These are phyloP conservation scores for Ophiothrix spiculata DNA, from an alignment of 35 echinoderm and acorn worm species.

Conservation along the genomic window DNA sequence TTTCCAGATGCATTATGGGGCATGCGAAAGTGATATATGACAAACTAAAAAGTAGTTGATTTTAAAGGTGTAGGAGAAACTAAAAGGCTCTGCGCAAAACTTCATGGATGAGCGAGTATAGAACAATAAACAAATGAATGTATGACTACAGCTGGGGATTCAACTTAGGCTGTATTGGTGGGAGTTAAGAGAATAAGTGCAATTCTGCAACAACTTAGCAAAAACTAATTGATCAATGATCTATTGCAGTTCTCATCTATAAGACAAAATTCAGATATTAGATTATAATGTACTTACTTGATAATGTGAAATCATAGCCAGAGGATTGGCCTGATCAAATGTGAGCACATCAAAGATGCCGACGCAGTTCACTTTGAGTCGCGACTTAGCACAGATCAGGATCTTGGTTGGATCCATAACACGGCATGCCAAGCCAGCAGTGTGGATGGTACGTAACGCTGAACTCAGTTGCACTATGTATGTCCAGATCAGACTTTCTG, in stretches of 20 bases:
- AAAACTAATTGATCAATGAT: background rate
- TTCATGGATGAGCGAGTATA: no score
- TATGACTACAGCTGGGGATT: no score
- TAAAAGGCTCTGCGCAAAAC: no score
- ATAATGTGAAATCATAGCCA: slow-evolving; percentile 92
- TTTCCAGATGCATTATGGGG: no score
- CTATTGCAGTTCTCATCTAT: background rate
- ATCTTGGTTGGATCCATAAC: slow-evolving; percentile 99
- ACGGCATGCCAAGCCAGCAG: slow-evolving; percentile 81
- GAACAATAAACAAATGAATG: no score
- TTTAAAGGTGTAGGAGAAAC: no score
- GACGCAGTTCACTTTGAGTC: slow-evolving; percentile 88
- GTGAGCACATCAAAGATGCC: slow-evolving; percentile 95
- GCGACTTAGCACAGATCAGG: slow-evolving; percentile 61
- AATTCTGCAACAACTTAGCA: no score
- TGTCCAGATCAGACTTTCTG: slow-evolving; percentile 96
- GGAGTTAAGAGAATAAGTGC: no score
- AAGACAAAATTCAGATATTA: background rate
- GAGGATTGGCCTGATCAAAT: slow-evolving; percentile 70
- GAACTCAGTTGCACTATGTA: slow-evolving; percentile 96
- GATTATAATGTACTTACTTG: slow-evolving; percentile 57
- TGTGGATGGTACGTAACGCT: slow-evolving; percentile 87
- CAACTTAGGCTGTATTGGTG: no score
- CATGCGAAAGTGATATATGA: no score
- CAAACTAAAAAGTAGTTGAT: no score